These are phyloP conservation scores for Hylaeus anthracinus DNA, from an alignment of 1,140 invertebrate genomes.

Conservation along the genomic window DNA sequence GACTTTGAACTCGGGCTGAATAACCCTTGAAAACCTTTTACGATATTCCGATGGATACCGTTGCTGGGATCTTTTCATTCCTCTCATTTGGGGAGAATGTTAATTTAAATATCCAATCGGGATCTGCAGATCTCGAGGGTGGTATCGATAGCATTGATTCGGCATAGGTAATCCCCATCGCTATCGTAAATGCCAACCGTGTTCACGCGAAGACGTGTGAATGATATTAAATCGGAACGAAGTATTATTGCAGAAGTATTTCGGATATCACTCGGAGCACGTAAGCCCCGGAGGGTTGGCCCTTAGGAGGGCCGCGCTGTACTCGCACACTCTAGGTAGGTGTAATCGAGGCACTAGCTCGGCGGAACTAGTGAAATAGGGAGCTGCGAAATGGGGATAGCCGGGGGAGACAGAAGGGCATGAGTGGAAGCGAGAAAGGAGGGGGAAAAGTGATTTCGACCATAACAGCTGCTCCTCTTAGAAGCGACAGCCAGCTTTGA, in stretches of 20 bases:
- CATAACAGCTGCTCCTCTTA: slow-evolving; percentile 62
- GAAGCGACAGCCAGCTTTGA: slow-evolving; percentile 55
- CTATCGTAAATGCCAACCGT: not conserved
- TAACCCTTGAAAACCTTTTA: slow-evolving; percentile 64
- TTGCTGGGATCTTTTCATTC: not conserved
- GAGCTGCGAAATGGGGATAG: slow-evolving; percentile 47
- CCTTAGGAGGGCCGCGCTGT: slow-evolving; percentile 16
- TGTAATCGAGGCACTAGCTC: slow-evolving; percentile 56
- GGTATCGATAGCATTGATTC: no score
- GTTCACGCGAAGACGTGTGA: slow-evolving; percentile 26
- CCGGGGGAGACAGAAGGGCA: not conserved
- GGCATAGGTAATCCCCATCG: no score
- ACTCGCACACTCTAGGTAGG: slow-evolving; percentile 23
- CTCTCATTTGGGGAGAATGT: not conserved
- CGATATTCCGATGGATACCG: slow-evolving; percentile 13
- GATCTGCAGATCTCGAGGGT: no score
- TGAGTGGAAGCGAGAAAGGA: slow-evolving; percentile 8
- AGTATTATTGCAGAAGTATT: slow-evolving; percentile 63
- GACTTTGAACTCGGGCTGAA: slow-evolving; percentile 66
- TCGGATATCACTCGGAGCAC: slow-evolving; percentile 55
- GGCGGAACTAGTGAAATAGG: slow-evolving; percentile 57
- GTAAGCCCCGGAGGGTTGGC: slow-evolving; percentile 53
- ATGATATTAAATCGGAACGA: slow-evolving; percentile 56
- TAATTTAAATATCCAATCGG: not conserved
- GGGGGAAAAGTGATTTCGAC: slow-evolving; percentile 63